A percentile compares a stretch with the other conserved stretches of the same genome.
These are phyloP conservation scores for Melitaea athalia DNA, from an alignment of 2,888 invertebrate species.

Conservation along the genomic window DNA sequence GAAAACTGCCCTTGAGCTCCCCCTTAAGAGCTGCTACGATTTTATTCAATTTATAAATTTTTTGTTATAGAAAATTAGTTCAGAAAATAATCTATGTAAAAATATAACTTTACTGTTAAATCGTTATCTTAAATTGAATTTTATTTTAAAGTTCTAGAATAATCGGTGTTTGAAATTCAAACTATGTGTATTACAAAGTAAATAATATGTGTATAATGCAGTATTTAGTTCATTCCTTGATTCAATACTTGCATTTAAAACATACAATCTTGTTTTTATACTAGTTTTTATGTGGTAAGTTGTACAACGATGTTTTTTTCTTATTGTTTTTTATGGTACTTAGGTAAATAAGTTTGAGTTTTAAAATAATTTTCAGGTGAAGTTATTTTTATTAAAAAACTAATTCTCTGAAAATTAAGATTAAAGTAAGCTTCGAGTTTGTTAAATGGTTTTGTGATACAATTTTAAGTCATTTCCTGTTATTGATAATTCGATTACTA, in stretches of 20 bases:
- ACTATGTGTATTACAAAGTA: background rate
- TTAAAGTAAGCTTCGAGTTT: background rate
- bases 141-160: background rate
- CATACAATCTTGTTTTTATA: slow-evolving; percentile 1
- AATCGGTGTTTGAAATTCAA: slow-evolving; percentile 2
- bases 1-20: too few species aligned
- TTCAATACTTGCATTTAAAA: background rate
- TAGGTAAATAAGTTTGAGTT: slow-evolving; percentile 12
- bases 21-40: too few species aligned
- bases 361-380: background rate
- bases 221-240: slow-evolving; percentile 5
- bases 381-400: background rate
- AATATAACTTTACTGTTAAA: background rate
- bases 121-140: background rate
- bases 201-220: background rate
- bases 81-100: background rate
- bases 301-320: slow-evolving; percentile 7
- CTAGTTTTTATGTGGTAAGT: slow-evolving; percentile 5
- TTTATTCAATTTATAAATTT: background rate
- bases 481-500: background rate
- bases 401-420: background rate
- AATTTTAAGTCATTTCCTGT: background rate
- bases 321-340: slow-evolving; percentile 20
- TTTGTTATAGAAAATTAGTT: background rate
- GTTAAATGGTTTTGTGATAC: slow-evolving; percentile 6